Evolutionary conservation across 64 coral and sea anemone genomes (phyloP), one percentile per base, ranked within the genome.

Genomic region (Dendronephthya gigantea): DNA sequence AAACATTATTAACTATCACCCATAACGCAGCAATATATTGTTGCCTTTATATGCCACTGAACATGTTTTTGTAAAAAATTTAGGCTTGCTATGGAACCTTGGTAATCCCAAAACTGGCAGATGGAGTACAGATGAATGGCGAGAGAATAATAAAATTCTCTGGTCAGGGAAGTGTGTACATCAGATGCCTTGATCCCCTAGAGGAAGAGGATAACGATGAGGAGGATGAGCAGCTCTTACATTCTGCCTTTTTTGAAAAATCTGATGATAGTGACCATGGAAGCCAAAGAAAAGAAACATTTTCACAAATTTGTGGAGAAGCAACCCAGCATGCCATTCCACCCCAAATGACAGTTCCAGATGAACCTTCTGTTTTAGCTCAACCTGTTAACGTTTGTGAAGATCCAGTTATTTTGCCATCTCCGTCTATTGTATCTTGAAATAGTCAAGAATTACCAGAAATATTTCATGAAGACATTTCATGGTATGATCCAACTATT

Each of bases 11-110:
- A n/a, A n/a, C n/a, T n/a, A n/a, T n/a, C n/a, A n/a, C n/a, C n/a
- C n/a, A n/a, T n/a, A n/a, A n/a, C n/a, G n/a, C n/a, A n/a, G n/a
- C n/a, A n/a, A n/a, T n/a, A n/a, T n/a, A n/a, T n/a, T n/a, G n/a
- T n/a, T n/a, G n/a, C n/a, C n/a, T n/a, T n/a, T n/a, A n/a, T n/a
- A n/a, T n/a, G n/a, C n/a, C n/a, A n/a, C n/a, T n/a, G n/a, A n/a
- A n/a, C n/a, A n/a, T n/a, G n/a, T n/a, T n/a, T n/a, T n/a, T n/a
- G n/a, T n/a, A n/a, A n/a, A n/a, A n/a, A n/a, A n/a, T n/a, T n/a
- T n/a, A 84, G 83, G 35, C 83, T 40, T 84, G 83, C 50, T 84
- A 52, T 84, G 83, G 83, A 23, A 50, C 13, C n/a, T 40, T 84
- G 83, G 45, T 84, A 40, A 35, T 50, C 49, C 83, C 83, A 3